Base-by-base conservation (phyloP, 37 sponge, comb jelly and placozoan species). In the Hexactinellida sp. region DNA sequence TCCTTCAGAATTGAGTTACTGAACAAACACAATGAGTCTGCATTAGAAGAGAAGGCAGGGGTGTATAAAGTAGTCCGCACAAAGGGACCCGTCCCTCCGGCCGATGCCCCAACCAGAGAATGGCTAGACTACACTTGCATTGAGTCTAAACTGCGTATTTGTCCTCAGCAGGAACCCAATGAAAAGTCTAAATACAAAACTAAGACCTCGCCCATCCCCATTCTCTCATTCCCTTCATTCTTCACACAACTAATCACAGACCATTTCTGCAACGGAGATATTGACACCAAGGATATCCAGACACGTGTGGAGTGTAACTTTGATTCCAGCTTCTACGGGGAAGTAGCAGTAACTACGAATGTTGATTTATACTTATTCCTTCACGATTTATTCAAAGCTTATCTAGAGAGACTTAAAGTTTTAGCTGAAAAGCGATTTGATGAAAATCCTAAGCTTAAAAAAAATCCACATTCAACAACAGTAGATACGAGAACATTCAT, bases 311-410 rank as follows among this genome's bases (percentile, higher is more conserved):
- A 91, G 85, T 93, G 96, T 54, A 82, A 86, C 34, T 84, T 95
- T 7, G 54, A 28, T 84, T 90, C 96, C 0, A 54, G 24, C 0
- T 96, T 96, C 38, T 37, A 83, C 36, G 82, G 85, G 30, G 84
- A 83, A 35, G 88, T 97, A 24, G 88, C 94, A 24, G 91, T 97
- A 13, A 91, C 95, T 30, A 94, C 98, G 5, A 91, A 54, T 85
- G 95, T 91, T 0, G 89, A 92, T 25, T 92, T 90, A 86, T 97
- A 97, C 55, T 87, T 93, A 82, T 97, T 97, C 87, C 93, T 97
- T 0, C 98, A 93, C 39, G 90, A 94, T 35, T 55, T 97, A 0
- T 84, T 94, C 39, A 93, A 87, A 39, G 84, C 83, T 0, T 97
- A 94, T 63, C 84, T 93, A 24, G 92, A 93, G 30, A 63, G 30